These are phyloP conservation scores for Drosophila pruinosa DNA, from an alignment of 1,140 invertebrate species.

Conservation along the genomic window DNA sequence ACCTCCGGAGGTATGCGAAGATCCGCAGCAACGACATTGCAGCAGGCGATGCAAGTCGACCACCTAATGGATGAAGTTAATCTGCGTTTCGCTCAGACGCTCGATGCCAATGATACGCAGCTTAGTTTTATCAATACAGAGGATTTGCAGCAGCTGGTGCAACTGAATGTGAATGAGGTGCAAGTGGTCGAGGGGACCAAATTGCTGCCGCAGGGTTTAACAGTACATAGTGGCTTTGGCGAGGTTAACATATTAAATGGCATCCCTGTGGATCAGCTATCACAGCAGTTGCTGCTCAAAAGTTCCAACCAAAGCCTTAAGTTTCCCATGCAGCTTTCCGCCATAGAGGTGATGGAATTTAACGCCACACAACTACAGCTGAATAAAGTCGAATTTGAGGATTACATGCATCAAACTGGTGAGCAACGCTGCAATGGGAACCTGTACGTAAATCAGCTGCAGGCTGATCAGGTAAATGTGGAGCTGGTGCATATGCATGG, in stretches of 20 bases:
- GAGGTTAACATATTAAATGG: constrained; percentile 82
- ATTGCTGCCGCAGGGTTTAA: constrained; percentile 51
- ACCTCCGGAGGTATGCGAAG: neutral
- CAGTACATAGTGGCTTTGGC: constrained; percentile 66
- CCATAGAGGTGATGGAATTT: constrained; percentile 22
- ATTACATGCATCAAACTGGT: constrained; percentile 34
- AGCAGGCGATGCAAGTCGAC: constrained; percentile 46
- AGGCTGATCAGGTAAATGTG: constrained; percentile 16
- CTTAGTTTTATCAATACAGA: constrained; percentile 66
- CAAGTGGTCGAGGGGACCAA: constrained; percentile 68
- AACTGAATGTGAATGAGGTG: constrained; percentile 56
- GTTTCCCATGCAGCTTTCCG: constrained; percentile 48
- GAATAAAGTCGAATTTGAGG: constrained; percentile 15
- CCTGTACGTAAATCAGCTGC: constrained; percentile 40
- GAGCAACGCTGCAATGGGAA: constrained; percentile 41
- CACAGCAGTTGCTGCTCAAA: constrained; percentile 72
- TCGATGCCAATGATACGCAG: constrained; percentile 67
- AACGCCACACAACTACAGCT: constrained; percentile 31
- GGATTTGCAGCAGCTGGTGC: constrained; percentile 64
- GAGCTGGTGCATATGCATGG: constrained; percentile 55
- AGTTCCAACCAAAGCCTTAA: constrained; percentile 81
- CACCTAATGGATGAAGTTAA: constrained; percentile 62
- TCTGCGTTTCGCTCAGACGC: constrained; percentile 77
- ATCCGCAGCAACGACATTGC: constrained; percentile 46
- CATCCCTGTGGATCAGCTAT: constrained; percentile 76